Evolutionary conservation across 2,113 vertebrate species (phyloP), one percentile per base, ranked within the genome.

Genomic region (Petroica traversi): DNA sequence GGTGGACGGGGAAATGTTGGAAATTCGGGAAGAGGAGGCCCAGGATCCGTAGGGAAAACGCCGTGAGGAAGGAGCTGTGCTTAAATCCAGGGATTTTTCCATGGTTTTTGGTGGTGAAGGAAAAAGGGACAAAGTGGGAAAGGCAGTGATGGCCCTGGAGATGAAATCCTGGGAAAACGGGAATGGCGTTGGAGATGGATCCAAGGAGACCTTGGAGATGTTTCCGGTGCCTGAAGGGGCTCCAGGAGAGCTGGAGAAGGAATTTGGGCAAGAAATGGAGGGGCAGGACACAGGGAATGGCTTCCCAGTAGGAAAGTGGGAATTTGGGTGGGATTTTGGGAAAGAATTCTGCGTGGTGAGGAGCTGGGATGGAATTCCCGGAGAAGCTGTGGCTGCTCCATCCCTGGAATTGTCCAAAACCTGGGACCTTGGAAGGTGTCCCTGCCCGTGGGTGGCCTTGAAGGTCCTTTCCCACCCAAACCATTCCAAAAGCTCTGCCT

Each of bases 31-130:
- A 93, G 45, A 76, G 85, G 64, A 17, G 8, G 63, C 55, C 14
- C 77, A 20, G 78, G 40, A 74, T 51, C 23, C 4, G 2, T 1
- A 19, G 19, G 45, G 38, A 36, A 34, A 49, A 7, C 8, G 1
- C 13, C 20, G 0, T 0, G 8, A n/a, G 17, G 45, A n/a, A 62
- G 9, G 57, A 36, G 14, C 6, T 2, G 1, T 16, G 43, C 12
- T 29, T 13, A 20, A 7, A 18, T 4, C 15, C 14, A 7, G 34
- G 43, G 31, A 15, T 12, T 33, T 48, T 59, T 22, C 14, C 4
- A 0, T 0, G 7, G 1, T 45, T 24, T 64, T 26, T 1, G 4
- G 36, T 2, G 46, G 64, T 31, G 20, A 36, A 66, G 45, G 29
- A 26, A 7, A 72, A 55, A 23, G 28, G 16, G 48, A 31, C 1